These are phyloP conservation scores for Caenorhabditis angaria DNA, from an alignment of 2,888 invertebrate genomes.

Conservation along the genomic window DNA sequence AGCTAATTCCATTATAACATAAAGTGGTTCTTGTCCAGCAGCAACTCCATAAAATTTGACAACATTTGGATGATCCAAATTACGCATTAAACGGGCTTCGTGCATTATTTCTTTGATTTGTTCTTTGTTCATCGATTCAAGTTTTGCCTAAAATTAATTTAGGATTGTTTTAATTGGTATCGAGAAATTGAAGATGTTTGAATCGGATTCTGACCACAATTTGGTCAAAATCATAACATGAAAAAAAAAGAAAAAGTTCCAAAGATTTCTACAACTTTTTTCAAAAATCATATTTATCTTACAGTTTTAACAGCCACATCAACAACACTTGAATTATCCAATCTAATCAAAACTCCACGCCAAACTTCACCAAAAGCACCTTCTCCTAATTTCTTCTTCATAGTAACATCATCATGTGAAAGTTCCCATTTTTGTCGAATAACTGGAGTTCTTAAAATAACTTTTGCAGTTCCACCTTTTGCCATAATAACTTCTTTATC, in stretches of 20 bases:
- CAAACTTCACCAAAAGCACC: constrained; percentile 60
- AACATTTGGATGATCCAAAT: constrained; percentile 43
- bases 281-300: too few relatives aligned
- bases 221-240: too few relatives aligned
- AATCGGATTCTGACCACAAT: too few relatives aligned
- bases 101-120: constrained; percentile 60
- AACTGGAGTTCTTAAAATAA: constrained; percentile 45
- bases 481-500: constrained; percentile 22
- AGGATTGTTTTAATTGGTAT: too few relatives aligned
- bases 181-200: too few relatives aligned
- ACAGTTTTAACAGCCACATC: constrained; percentile 25
- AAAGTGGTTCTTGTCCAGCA: constrained; percentile 51
- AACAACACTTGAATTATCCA: constrained; percentile 7
- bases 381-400: constrained; percentile 61
- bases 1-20: constrained; percentile 58
- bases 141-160: constrained; percentile 36
- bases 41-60: constrained; percentile 52
- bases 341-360: constrained; percentile 18
- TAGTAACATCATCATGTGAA: constrained; percentile 50
- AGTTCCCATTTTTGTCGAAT: constrained; percentile 57
- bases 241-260: too few relatives aligned
- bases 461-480: constrained; percentile 32
- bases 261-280: too few relatives aligned
- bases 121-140: constrained; percentile 54
- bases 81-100: constrained; percentile 59